Evolutionary conservation across 2,888 invertebrate genomes (phyloP), one percentile per base, ranked within the genome.

Genomic region (Lasioglossum oenotherae): DNA sequence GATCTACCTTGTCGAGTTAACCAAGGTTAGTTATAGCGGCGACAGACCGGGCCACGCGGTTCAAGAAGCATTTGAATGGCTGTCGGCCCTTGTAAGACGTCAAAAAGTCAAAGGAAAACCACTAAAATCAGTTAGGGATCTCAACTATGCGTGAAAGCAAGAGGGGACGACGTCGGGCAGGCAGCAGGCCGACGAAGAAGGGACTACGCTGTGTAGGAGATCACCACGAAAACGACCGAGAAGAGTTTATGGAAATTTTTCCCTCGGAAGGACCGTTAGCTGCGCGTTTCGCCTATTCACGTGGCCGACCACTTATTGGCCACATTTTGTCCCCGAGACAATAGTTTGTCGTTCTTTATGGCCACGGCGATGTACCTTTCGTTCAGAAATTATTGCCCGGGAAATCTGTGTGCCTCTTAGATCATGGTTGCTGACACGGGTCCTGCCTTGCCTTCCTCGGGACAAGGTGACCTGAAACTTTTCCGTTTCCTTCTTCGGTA

Each of bases 91-190:
- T 94, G 94, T 94, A 94, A 95, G 92, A 94, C 92, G 94, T 95
- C 95, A 93, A 95, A 95, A 94, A 95, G 95, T 94, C 94, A 94
- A 94, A 94, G 93, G 92, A 92, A 95, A 95, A 94, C 94, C 94
- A 94, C 94, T 94, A 94, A 95, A 95, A 95, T 95, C 94, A 94
- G 94, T 94, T 94, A 93, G 93, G 94, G 94, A 94, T 94, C 94
- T 95, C 94, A 94, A 95, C 94, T 94, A 93, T 91, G 91, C 87
- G 81, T 78, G 87, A 85, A 87, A 90, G 83, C 60, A 85, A 90
- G 91, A 90, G 78, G 84, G 86, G 84, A 73, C 73, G 74, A 83
- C 86, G 80, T 60, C 31, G 82, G 80, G 44, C 77, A 57, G 78
- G 44, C 82, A 76, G 75, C 82, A 73, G 80, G 84, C 31, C 64